Evolutionary conservation across 2,113 vertebrate species (phyloP).

Genomic region (Podarcis muralis): DNA sequence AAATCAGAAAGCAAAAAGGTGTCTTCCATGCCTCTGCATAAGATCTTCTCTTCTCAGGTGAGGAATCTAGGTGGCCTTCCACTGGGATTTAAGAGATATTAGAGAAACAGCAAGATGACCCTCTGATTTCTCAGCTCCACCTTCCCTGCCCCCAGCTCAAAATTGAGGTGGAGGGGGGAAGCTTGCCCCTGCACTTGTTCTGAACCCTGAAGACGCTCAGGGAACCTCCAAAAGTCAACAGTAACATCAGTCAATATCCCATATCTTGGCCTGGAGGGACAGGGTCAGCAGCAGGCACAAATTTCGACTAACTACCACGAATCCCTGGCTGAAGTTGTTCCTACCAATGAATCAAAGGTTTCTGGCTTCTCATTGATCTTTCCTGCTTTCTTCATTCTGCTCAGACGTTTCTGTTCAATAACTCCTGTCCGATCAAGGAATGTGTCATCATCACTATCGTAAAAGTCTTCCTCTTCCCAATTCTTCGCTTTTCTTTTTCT

Average conservation of each 20-base stretch:
- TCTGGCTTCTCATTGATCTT: constrained; percentile 92
- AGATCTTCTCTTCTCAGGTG: background rate
- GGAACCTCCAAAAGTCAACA: background rate
- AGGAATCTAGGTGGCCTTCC: background rate
- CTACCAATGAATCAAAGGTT: constrained; percentile 92
- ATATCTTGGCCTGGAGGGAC: too few relatives aligned
- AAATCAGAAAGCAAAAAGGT: background rate
- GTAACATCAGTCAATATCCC: background rate
- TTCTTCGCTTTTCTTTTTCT: constrained; percentile 96
- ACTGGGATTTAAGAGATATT: background rate
- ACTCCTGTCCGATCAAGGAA: constrained; percentile 95
- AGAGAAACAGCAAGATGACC: background rate
- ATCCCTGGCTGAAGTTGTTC: background rate
- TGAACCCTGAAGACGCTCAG: rapidly evolving
- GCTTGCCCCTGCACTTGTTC: background rate
- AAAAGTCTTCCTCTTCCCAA: constrained; percentile 98
- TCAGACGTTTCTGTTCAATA: constrained; percentile 92
- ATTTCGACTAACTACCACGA: background rate
- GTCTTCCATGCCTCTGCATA: background rate
- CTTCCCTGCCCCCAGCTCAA: too few relatives aligned
- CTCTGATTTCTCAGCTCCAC: background rate
- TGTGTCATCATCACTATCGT: constrained; percentile 96
- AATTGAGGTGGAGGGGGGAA: background rate
- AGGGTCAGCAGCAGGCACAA: background rate
- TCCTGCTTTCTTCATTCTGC: constrained; percentile 95